phyloP scores from a whole-genome alignment of 2,888 invertebrate genomes.

The Craniophora ligustri region DNA sequence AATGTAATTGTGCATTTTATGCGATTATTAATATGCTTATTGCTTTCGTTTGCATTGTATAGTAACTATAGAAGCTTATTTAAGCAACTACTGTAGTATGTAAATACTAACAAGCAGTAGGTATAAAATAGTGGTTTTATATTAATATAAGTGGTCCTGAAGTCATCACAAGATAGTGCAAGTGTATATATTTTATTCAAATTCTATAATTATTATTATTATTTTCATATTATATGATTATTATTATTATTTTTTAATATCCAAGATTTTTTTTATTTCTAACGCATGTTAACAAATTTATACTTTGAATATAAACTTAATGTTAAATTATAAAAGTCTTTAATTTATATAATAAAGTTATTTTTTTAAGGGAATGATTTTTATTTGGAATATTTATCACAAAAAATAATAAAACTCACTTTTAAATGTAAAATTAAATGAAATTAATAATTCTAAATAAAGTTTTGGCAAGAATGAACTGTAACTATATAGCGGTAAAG shows the following conservation, averaged over 20 bases:
- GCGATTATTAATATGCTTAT: slow-evolving; percentile 49
- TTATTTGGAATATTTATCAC: slow-evolving; percentile 45
- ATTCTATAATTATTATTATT: slow-evolving; percentile 15
- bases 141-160: slow-evolving; percentile 61
- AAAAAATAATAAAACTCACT: slow-evolving; percentile 14
- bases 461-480: slow-evolving; percentile 64
- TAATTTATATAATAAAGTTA: neutral
- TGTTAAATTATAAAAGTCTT: neutral
- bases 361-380: slow-evolving; percentile 11
- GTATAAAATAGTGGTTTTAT: too few species aligned
- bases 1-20: slow-evolving; percentile 60
- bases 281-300: slow-evolving; percentile 35
- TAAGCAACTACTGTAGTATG: slow-evolving; percentile 31
- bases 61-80: slow-evolving; percentile 31
- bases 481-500: slow-evolving; percentile 39
- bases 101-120: slow-evolving; percentile 34
- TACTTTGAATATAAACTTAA: neutral
- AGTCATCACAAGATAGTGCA: slow-evolving; percentile 50
- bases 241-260: slow-evolving; percentile 3
- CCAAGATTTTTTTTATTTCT: slow-evolving; percentile 1
- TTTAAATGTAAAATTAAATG: slow-evolving; percentile 8
- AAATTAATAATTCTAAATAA: slow-evolving; percentile 4
- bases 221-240: neutral
- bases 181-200: slow-evolving; percentile 17
- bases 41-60: slow-evolving; percentile 39